Conservation (phyloP, 1,140 invertebrate species). For the Dendrolimus kikuchii region DNA sequence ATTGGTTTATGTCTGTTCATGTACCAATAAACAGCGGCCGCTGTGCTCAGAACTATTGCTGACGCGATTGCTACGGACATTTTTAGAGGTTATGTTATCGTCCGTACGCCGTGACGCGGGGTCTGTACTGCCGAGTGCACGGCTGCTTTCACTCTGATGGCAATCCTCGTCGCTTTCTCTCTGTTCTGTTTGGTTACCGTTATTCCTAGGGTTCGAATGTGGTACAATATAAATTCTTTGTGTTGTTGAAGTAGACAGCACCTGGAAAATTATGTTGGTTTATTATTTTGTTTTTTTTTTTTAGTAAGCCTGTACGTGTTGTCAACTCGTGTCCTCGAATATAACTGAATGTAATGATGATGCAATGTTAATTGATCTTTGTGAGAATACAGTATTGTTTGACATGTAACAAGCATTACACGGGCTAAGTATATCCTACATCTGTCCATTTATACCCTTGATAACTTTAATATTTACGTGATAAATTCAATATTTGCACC, state of each 20-base stretch:
- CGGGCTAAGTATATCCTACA: too few relatives aligned
- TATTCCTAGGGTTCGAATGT: slow-evolving; percentile 32
- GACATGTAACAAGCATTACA: too few relatives aligned
- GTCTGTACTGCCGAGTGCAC: slow-evolving; percentile 29
- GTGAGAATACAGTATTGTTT: too few relatives aligned
- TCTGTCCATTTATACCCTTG: too few relatives aligned
- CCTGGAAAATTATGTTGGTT: too few relatives aligned
- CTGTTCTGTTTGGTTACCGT: slow-evolving; percentile 50
- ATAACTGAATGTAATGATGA: slow-evolving; percentile 15
- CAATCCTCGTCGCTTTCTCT: slow-evolving; percentile 63
- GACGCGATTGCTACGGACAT: slow-evolving; percentile 50
- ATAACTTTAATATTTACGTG: slow-evolving; percentile 10
- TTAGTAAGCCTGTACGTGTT: slow-evolving; percentile 10
- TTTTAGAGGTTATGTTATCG: slow-evolving; percentile 47
- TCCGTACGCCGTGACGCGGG: slow-evolving; percentile 36
- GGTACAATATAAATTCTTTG: slow-evolving; percentile 1
- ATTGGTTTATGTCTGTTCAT: slow-evolving; percentile 58
- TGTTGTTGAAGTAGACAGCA: not conserved
- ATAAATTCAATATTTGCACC: not conserved
- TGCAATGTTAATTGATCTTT: slow-evolving; percentile 3
- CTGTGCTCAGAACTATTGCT: slow-evolving; percentile 29
- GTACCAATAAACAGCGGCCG: slow-evolving; percentile 49
- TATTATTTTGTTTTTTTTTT: too few relatives aligned
- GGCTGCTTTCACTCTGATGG: slow-evolving; percentile 53
- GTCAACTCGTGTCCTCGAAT: slow-evolving; percentile 15